A percentile compares a stretch with the other conserved stretches of the same genome.
These are phyloP conservation scores for Cirrhinus molitorella DNA, from an alignment of 2,797 vertebrate genomes.

Conservation along the genomic window DNA sequence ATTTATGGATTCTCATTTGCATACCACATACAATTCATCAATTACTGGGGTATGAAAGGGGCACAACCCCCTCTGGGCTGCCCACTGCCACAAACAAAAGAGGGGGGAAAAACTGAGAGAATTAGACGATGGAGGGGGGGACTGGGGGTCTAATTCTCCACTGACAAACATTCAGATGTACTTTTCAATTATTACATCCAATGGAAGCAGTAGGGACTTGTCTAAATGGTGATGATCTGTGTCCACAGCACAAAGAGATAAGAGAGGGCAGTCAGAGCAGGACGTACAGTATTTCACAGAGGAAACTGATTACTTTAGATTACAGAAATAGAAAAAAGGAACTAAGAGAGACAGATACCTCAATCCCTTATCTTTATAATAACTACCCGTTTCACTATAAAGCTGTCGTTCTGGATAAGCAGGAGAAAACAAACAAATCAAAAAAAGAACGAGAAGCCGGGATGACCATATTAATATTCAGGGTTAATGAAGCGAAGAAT, in stretches of 20 bases:
- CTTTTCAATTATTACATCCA: slow-evolving; percentile 51
- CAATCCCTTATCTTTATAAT: slow-evolving; percentile 4
- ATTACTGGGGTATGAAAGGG: slow-evolving; percentile 99
- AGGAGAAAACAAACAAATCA: slow-evolving; percentile 39
- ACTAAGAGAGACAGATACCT: neutral
- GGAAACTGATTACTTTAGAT: slow-evolving; percentile 10
- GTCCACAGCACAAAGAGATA: neutral
- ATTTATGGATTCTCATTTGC: slow-evolving; percentile 99
- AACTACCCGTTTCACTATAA: slow-evolving; percentile 10
- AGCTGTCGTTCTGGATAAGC: slow-evolving; percentile 17
- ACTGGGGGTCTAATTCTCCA: slow-evolving; percentile 47
- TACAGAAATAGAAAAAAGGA: slow-evolving; percentile 14
- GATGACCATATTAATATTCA: slow-evolving; percentile 53
- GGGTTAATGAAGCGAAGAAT: slow-evolving; percentile 56
- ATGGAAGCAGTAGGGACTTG: neutral
- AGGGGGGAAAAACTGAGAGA: slow-evolving; percentile 17
- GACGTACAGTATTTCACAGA: slow-evolving; percentile 29
- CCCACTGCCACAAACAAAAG: slow-evolving; percentile 58
- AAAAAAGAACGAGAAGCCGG: neutral
- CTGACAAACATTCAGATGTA: slow-evolving; percentile 56
- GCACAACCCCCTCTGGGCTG: slow-evolving; percentile 80
- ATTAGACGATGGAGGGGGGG: slow-evolving; percentile 23
- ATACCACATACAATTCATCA: slow-evolving; percentile 99
- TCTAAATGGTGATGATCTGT: neutral
- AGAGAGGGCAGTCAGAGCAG: neutral